Evolutionary conservation across 2,113 vertebrate species (phyloP).

Genomic region (Isichthys henryi): DNA sequence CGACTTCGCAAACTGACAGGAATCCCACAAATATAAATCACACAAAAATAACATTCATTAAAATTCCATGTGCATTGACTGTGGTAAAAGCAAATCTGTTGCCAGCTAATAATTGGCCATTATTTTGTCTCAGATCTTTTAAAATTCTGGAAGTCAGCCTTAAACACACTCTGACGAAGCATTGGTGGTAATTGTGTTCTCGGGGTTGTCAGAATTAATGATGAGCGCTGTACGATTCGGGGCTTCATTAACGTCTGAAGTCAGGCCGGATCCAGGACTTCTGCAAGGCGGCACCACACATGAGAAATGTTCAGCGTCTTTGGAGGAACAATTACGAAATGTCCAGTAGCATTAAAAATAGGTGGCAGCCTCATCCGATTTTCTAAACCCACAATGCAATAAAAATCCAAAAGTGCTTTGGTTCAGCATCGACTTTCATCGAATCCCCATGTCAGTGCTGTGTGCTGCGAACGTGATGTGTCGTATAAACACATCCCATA

Average conservation of each 20-base stretch:
- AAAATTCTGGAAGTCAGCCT: background rate
- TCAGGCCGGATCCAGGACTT: background rate
- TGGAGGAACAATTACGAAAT: constrained; percentile 3
- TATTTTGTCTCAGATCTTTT: constrained; percentile 4
- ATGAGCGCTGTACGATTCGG: constrained; percentile 12
- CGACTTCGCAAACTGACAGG: background rate
- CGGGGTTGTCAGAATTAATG: constrained; percentile 28
- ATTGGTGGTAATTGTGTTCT: constrained; percentile 22
- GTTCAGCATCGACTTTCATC: constrained; percentile 14
- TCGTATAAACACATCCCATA: constrained; percentile 6
- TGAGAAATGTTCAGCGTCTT: background rate
- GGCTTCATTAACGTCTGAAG: constrained; percentile 16
- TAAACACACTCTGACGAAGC: constrained; percentile 16
- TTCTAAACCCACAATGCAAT: background rate
- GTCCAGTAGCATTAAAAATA: constrained; percentile 25
- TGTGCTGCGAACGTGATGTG: background rate
- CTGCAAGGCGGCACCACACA: background rate
- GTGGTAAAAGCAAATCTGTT: background rate
- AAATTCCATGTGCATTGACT: background rate
- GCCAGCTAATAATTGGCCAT: background rate
- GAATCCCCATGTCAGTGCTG: constrained; percentile 25
- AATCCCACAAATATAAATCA: background rate
- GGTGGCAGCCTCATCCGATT: constrained; percentile 5
- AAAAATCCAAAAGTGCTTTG: constrained; percentile 16
- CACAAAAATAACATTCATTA: constrained; percentile 9